phyloP scores from a whole-genome alignment of 2,888 invertebrate genomes.

The Archaeoteleia sp. region DNA sequence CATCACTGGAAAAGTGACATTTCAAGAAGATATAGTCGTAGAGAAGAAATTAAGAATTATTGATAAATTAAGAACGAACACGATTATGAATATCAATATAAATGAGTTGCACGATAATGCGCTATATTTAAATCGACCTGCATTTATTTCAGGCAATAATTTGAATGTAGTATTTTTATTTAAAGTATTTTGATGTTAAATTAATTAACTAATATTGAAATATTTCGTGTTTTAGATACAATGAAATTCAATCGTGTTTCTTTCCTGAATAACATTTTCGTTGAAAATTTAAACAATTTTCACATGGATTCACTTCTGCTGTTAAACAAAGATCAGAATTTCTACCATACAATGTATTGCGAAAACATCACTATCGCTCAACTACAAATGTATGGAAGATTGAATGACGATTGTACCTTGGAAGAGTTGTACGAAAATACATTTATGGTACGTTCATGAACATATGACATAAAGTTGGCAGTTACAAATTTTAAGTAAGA shows the following conservation, averaged over 20 bases:
- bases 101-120: conserved; percentile 4
- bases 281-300: conserved; percentile 12
- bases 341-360: not conserved
- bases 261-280: conserved; percentile 6
- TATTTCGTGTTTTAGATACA: conserved; percentile 9
- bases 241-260: conserved; percentile 8
- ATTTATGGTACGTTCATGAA: conserved; percentile 7
- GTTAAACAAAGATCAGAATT: not conserved
- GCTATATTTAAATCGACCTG: conserved; percentile 10
- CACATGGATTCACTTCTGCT: not conserved
- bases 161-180: not conserved
- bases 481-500: not conserved
- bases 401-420: conserved; percentile 7
- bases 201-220: conserved; percentile 1
- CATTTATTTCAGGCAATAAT: conserved; percentile 1
- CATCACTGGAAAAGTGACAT: conserved; percentile 4
- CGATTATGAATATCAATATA: conserved; percentile 16
- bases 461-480: not conserved
- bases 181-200: not conserved
- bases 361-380: not conserved
- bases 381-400: conserved; percentile 1
- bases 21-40: conserved; percentile 11
- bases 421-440: conserved; percentile 11
- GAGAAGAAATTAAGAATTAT: conserved; percentile 6
- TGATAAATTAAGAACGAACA: conserved; percentile 3